Evolutionary conservation across 2,797 vertebrate genomes (phyloP).

Genomic region (Rhynchonycteris naso): DNA sequence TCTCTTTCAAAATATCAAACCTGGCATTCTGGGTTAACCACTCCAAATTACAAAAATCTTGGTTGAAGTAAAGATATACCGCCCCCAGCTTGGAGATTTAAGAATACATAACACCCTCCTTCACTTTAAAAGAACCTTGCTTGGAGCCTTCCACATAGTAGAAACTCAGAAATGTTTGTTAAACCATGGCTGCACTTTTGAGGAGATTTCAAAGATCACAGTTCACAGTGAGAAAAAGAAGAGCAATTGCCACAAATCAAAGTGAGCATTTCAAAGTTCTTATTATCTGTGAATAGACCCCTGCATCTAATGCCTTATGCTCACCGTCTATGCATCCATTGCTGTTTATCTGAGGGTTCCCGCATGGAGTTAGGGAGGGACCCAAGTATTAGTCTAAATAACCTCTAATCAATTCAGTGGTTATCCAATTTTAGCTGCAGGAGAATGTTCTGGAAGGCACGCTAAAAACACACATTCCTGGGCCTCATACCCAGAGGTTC

Average conservation of each 20-base stretch:
- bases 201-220: constrained; percentile 4
- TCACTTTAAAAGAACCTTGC: not conserved
- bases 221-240: not conserved
- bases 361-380: not conserved
- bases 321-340: not conserved
- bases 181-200: not conserved
- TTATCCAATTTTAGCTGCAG: not conserved
- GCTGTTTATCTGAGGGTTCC: not conserved
- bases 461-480: not conserved
- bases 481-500: not conserved
- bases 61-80: not conserved
- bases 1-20: constrained; percentile 19
- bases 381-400: not conserved
- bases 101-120: not conserved
- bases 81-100: not conserved
- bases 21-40: not conserved
- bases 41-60: not conserved
- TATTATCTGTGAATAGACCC: not conserved
- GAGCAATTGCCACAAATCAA: not conserved
- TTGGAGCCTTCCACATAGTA: not conserved
- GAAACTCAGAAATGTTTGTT: not conserved
- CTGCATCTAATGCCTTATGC: not conserved
- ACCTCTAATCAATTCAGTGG: not conserved
- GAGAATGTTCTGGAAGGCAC: not conserved
- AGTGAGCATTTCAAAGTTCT: not conserved